phyloP scores from a whole-genome alignment of 2,113 vertebrate genomes.

The Tonatia bakeri region DNA sequence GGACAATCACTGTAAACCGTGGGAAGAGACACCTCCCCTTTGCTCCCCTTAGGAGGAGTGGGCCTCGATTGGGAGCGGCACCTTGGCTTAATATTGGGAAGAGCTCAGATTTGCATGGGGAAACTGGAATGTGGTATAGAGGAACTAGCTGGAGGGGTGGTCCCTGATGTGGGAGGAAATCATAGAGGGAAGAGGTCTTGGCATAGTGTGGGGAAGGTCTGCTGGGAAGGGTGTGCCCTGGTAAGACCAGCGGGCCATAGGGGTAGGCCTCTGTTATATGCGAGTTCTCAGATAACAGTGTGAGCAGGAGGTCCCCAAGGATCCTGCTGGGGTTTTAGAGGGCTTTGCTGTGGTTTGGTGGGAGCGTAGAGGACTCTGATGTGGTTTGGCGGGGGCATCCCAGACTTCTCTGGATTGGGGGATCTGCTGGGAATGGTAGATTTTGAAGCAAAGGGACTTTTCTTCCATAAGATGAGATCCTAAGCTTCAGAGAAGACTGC shows the following conservation, averaged over 20 bases:
- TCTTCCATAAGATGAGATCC: neutral
- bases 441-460: neutral
- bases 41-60: neutral
- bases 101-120: neutral
- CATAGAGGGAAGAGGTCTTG: neutral
- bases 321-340: neutral
- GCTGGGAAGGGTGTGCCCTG: neutral
- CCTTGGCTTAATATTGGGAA: neutral
- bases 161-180: neutral
- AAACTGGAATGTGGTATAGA: neutral
- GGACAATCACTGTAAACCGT: neutral
- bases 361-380: neutral
- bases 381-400: neutral
- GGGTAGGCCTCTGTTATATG: neutral
- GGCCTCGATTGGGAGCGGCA: neutral
- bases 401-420: neutral
- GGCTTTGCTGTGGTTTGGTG: neutral
- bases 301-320: neutral
- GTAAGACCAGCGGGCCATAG: neutral
- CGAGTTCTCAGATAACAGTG: constrained; percentile 3
- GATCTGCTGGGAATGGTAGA: neutral
- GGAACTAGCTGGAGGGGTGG: neutral
- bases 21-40: neutral
- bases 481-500: neutral
- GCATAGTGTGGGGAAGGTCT: neutral